These are phyloP conservation scores for Laupala kohalensis DNA, from an alignment of 1,140 invertebrate species.

Conservation along the genomic window DNA sequence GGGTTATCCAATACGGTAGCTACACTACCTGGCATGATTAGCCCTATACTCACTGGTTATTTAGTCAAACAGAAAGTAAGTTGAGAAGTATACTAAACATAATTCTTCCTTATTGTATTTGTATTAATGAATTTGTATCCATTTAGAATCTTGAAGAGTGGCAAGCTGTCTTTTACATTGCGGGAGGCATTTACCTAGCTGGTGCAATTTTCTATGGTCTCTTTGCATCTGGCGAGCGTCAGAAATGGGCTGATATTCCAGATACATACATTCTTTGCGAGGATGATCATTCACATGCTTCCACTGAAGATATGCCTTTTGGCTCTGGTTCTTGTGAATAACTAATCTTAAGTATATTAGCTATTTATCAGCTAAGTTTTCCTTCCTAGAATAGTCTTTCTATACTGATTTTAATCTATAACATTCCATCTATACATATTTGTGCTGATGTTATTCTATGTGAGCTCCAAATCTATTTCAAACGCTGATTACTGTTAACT, in stretches of 20 bases:
- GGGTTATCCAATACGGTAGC: slow-evolving; percentile 41
- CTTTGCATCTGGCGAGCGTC: slow-evolving; percentile 33
- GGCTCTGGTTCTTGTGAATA: slow-evolving; percentile 13
- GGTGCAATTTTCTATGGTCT: slow-evolving; percentile 33
- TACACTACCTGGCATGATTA: slow-evolving; percentile 39
- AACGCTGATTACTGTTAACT: too few relatives aligned
- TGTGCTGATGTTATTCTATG: too few relatives aligned
- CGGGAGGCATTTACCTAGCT: slow-evolving; percentile 29
- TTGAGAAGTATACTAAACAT: neutral
- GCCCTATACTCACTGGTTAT: slow-evolving; percentile 31
- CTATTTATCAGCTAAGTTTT: too few relatives aligned
- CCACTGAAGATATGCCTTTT: slow-evolving; percentile 15
- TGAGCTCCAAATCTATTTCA: too few relatives aligned
- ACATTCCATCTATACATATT: too few relatives aligned
- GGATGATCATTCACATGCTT: slow-evolving; percentile 13
- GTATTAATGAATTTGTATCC: neutral
- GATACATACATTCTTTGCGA: slow-evolving; percentile 5
- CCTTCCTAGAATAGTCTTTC: too few relatives aligned
- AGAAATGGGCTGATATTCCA: slow-evolving; percentile 26
- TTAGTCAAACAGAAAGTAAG: slow-evolving; percentile 28
- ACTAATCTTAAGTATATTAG: too few relatives aligned
- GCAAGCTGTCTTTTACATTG: slow-evolving; percentile 37
- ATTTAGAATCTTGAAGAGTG: slow-evolving; percentile 32
- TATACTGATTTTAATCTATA: too few relatives aligned
- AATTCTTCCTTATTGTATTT: neutral